phyloP scores from a whole-genome alignment of 1,140 invertebrate genomes.

The Drosophila teissieri region DNA sequence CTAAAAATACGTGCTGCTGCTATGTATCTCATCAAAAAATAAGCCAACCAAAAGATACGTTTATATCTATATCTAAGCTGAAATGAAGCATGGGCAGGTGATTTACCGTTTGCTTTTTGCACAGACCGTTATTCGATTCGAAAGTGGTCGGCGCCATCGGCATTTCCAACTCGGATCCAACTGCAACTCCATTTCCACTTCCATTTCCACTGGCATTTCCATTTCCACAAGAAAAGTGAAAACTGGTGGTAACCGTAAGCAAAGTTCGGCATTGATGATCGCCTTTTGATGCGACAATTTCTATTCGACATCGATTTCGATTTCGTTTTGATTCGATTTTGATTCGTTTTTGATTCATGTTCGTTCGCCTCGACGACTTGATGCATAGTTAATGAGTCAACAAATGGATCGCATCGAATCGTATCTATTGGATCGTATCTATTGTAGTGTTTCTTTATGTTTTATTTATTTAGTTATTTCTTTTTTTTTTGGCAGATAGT shows the following conservation, averaged over 20 bases:
- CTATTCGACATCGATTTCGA: slow-evolving; percentile 46
- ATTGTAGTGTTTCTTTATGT: not conserved
- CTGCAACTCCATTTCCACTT: slow-evolving; percentile 11
- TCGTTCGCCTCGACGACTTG: slow-evolving; percentile 8
- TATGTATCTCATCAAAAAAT: slow-evolving; percentile 12
- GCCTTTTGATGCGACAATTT: slow-evolving; percentile 63
- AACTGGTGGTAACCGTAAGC: slow-evolving; percentile 57
- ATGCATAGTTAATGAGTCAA: slow-evolving; percentile 35
- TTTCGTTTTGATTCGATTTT: not conserved
- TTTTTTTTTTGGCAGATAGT: not conserved
- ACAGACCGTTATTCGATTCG: slow-evolving; percentile 59
- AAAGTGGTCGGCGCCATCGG: slow-evolving; percentile 58
- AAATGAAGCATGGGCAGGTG: slow-evolving; percentile 54
- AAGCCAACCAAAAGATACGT: not conserved
- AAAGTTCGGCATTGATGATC: slow-evolving; percentile 34
- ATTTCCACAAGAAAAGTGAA: slow-evolving; percentile 67
- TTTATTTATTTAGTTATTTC: not conserved
- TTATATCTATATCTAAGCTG: not conserved
- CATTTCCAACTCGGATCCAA: slow-evolving; percentile 33
- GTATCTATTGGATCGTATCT: no score
- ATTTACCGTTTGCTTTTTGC: slow-evolving; percentile 65
- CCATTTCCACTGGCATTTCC: slow-evolving; percentile 21
- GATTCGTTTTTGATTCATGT: not conserved
- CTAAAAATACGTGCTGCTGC: slow-evolving; percentile 36
- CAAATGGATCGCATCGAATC: slow-evolving; percentile 13